phyloP scores from a whole-genome alignment of 2,888 invertebrate genomes.

The Meteorus colon region DNA sequence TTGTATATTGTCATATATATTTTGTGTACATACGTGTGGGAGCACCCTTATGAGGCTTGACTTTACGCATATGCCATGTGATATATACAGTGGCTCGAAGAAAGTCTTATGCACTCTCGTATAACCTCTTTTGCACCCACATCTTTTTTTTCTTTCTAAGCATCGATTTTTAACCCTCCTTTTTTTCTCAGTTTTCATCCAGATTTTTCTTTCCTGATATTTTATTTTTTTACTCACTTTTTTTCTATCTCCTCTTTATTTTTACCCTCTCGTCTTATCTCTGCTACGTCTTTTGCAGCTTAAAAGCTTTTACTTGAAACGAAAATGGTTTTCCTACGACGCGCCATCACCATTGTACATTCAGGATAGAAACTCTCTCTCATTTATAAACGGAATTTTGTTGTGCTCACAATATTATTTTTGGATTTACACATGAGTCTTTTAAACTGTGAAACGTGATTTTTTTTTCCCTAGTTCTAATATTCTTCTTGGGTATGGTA shows the following conservation, averaged over 20 bases:
- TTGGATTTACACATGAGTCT: neutral
- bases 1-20: neutral
- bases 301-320: slow-evolving; percentile 34
- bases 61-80: slow-evolving; percentile 21
- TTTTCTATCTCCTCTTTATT: neutral
- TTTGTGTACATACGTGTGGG: slow-evolving; percentile 2
- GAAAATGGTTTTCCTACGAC: slow-evolving; percentile 36
- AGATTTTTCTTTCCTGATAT: neutral
- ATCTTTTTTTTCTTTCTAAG: neutral
- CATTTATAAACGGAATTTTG: slow-evolving; percentile 12
- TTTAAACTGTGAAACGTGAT: neutral
- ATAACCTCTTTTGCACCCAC: neutral
- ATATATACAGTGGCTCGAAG: neutral
- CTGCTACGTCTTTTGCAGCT: slow-evolving; percentile 25
- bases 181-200: neutral
- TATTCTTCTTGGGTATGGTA: neutral
- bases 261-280: neutral
- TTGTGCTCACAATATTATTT: slow-evolving; percentile 1
- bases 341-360: neutral
- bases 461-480: slow-evolving; percentile 8
- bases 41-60: slow-evolving; percentile 27
- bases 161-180: slow-evolving; percentile 10
- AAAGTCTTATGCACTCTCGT: slow-evolving; percentile 12
- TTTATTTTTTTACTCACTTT: neutral
- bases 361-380: neutral